Evolutionary conservation across 2,797 vertebrate species (phyloP), one percentile per base, ranked within the genome.

Genomic region (Smutsia gigantea): DNA sequence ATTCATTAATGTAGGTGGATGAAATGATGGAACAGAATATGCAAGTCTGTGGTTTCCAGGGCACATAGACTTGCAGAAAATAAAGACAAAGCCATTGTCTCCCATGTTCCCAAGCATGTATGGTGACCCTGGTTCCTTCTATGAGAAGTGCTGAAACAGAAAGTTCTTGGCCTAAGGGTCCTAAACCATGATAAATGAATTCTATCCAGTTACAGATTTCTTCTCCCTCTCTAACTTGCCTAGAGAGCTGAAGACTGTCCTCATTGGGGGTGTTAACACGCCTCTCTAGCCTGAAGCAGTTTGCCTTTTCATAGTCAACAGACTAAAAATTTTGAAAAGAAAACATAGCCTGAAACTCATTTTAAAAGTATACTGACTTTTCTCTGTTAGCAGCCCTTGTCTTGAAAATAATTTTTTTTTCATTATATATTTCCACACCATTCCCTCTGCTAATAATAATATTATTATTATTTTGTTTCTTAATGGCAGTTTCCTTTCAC

Each of bases 301-400:
- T 91, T 92, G 57, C 42, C 75, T 97, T 96, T 95, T 91, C 78
- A 93, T 97, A 91, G 92, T 95, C 78, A 93, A 93, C 78, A 93
- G 85, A 94, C 27, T 83, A 87, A 96, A 79, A 87, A 49, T 75
- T 95, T 90, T 42, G 55, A 64, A 96, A 83, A 72, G 77, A 93
- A 72, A 96, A 63, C 64, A 84, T 27, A 93, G 85, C 11, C 85
- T 81, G 17, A 93, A 95, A 84, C 12, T 87, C 23, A 19, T 93
- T 95, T 94, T 61, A 66, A 95, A 94, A 55, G 5, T 81, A 29
- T 68, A 77, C 59, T 2, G 31, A 87, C 46, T 92, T 86, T 96
- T 66, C 12, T 77, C 27, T 81, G 11, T 95, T 37, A 77, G 21
- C 14, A 94, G 29, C 61, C 10, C 12, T 55, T 0, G 0, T 68